A percentile compares a stretch with the other conserved stretches of the same genome.
phyloP scores from a whole-genome alignment of 2,113 vertebrate genomes.

The Mastomys natalensis region DNA sequence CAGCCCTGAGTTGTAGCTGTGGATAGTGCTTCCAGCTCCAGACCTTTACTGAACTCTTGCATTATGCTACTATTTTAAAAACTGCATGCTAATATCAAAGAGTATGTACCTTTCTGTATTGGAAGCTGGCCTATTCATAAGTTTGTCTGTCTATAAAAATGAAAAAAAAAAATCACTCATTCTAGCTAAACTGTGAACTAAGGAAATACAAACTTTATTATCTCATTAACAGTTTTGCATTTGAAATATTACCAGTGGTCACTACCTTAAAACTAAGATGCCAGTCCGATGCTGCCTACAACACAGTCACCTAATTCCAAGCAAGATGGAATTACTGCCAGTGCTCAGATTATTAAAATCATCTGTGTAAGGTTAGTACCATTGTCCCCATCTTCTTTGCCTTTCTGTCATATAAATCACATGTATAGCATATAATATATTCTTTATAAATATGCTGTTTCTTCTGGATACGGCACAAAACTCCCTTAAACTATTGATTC shows the following conservation, averaged over 20 bases:
- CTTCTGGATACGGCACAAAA: not conserved
- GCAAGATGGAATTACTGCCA: not conserved
- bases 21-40: not conserved
- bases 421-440: not conserved
- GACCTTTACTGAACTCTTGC: not conserved
- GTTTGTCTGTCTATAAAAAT: not conserved
- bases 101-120: not conserved
- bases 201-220: not conserved
- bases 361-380: not conserved
- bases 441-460: not conserved
- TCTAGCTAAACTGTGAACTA: not conserved
- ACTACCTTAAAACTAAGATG: constrained; percentile 3
- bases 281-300: not conserved
- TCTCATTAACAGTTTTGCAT: not conserved
- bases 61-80: not conserved
- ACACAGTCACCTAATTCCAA: not conserved
- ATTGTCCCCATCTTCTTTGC: not conserved
- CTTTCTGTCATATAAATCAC: not conserved
- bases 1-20: not conserved
- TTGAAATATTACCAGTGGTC: not conserved
- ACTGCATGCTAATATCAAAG: not conserved
- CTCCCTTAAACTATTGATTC: not conserved
- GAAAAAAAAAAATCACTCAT: not conserved
- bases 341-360: not conserved
- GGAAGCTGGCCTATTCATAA: not conserved